Base-by-base conservation (phyloP, 2,797 vertebrate species). In the Sebastes cheni region DNA sequence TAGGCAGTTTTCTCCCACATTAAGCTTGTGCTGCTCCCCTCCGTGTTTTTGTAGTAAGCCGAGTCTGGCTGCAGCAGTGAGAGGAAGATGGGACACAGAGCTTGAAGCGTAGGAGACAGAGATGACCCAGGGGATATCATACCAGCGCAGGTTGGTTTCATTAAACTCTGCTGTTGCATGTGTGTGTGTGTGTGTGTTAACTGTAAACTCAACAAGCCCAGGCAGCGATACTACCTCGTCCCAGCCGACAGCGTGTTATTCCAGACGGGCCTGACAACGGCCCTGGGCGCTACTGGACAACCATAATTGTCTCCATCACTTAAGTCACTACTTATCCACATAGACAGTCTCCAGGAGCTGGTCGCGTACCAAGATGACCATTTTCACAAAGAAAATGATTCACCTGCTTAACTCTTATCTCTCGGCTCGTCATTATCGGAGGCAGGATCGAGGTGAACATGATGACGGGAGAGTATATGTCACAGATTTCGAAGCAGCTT, bases 81-180 rank as follows among this genome's bases (percentile, higher is more conserved):
- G 80, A 88, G 71, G 68, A 75, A 86, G 85, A 88, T 72, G 55
- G 82, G 82, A 85, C 78, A 67, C 60, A 62, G 83, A 86, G 87
- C 86, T 92, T 65, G 83, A 81, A 89, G 92, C 80, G 36, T 58
- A 61, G 64, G 86, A 90, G 89, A 88, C 75, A 70, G 81, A 88
- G 90, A 89, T 89, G 90, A 94, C 89, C 89, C 89, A 76, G 72
- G 91, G 93, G 93, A 94, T 88, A 91, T 82, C 84, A 88, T 73
- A 89, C 73, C 86, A 72, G 72, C 29, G 82, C 83, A 91, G 88
- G 88, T 91, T 91, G 89, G 75, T 92, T 94, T 91, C 89, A 93
- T 94, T 93, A 93, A 89, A 85, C 72, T 73, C 80, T n/a, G n/a
- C 60, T 50, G 75, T 62, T 72, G 71, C 22, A 8, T 67, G 66